Percentiles rank a stretch among this genome's conserved stretches.
Evolutionary conservation across 2,888 invertebrate genomes (phyloP).

Genomic region (Trissonchulus sp.): DNA sequence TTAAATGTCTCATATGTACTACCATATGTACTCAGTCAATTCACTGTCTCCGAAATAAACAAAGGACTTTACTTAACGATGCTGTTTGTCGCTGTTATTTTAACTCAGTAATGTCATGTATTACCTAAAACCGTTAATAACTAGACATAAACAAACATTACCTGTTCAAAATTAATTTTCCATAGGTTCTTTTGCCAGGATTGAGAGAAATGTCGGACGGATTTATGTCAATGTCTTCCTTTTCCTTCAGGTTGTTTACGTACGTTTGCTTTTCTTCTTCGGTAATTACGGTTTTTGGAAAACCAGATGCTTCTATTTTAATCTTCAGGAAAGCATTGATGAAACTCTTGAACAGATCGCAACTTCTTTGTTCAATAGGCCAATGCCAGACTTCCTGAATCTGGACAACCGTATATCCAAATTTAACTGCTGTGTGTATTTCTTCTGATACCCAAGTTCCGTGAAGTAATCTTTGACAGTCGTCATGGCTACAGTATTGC

Average conservation of each 20-base stretch:
- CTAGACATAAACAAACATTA: too few species aligned
- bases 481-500: not conserved
- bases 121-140: too few species aligned
- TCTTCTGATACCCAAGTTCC: constrained; percentile 2
- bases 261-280: not conserved
- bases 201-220: not conserved
- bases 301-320: constrained; percentile 15
- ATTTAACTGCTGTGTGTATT: not conserved
- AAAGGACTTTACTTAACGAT: too few species aligned
- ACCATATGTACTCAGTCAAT: too few species aligned
- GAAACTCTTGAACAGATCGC: not conserved
- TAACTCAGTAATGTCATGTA: not conserved
- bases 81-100: too few species aligned
- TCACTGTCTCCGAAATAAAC: too few species aligned
- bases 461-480: not conserved
- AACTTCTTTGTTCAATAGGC: not conserved
- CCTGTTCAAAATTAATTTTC: constrained; percentile 6
- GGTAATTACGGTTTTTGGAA: not conserved
- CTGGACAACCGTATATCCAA: not conserved
- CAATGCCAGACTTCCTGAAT: constrained; percentile 13
- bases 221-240: constrained; percentile 15
- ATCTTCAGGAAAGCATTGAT: constrained; percentile 10
- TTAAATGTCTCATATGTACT: too few species aligned
- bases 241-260: not conserved
- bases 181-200: not conserved